A percentile compares a stretch with the other conserved stretches of the same genome.
These are phyloP conservation scores for Eledone cirrhosa DNA, from an alignment of 2,888 invertebrate genomes.

Conservation along the genomic window DNA sequence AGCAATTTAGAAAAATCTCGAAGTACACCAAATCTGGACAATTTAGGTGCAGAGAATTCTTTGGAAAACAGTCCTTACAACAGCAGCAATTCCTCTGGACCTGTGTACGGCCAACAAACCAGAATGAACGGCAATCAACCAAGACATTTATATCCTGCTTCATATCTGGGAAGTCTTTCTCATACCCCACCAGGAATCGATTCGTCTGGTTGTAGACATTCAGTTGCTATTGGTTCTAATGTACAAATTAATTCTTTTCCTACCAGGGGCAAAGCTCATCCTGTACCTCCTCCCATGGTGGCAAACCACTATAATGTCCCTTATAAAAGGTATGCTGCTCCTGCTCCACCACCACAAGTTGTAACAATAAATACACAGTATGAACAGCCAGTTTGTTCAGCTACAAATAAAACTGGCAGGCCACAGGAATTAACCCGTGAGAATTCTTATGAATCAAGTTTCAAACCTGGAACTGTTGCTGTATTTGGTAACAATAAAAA, in stretches of 20 bases:
- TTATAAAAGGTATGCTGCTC: slow-evolving; percentile 47
- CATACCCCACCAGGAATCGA: not conserved
- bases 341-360: slow-evolving; percentile 43
- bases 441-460: slow-evolving; percentile 75
- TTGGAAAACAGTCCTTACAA: slow-evolving; percentile 20
- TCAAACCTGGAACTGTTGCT: slow-evolving; percentile 85
- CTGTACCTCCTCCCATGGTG: slow-evolving; percentile 46
- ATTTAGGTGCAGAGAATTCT: slow-evolving; percentile 24
- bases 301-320: slow-evolving; percentile 40
- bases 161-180: not conserved
- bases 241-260: slow-evolving; percentile 14
- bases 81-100: slow-evolving; percentile 20
- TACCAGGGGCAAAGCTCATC: slow-evolving; percentile 36
- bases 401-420: slow-evolving; percentile 56
- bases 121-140: not conserved
- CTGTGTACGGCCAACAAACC: not conserved
- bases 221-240: slow-evolving; percentile 8
- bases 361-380: slow-evolving; percentile 49
- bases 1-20: slow-evolving; percentile 50
- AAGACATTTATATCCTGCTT: slow-evolving; percentile 1
- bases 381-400: slow-evolving; percentile 46
- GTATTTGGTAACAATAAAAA: slow-evolving; percentile 66
- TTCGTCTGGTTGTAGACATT: slow-evolving; percentile 5
- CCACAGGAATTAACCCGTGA: slow-evolving; percentile 38
- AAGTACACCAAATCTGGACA: slow-evolving; percentile 53